These are phyloP conservation scores for Mus caroli DNA, from an alignment of 2,797 vertebrate genomes.

Conservation along the genomic window DNA sequence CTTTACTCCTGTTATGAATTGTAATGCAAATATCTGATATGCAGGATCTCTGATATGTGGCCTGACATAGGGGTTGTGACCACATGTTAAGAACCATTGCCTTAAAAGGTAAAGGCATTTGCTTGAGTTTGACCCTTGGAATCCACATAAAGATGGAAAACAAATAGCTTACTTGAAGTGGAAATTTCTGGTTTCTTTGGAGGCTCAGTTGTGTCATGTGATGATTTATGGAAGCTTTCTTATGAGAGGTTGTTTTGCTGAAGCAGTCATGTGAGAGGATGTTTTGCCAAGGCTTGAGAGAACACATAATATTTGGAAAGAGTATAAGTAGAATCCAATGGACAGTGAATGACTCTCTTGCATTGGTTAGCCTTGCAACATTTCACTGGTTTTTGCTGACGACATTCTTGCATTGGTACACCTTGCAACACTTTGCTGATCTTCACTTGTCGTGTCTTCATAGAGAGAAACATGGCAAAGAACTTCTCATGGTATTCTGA, in stretches of 20 bases:
- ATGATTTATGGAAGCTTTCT: background rate
- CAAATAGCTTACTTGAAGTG: background rate
- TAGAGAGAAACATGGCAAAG: too few species aligned
- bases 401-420: too few species aligned
- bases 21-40: background rate
- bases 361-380: too few species aligned
- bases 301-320: background rate
- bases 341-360: background rate
- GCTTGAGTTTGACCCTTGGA: background rate
- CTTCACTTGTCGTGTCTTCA: too few species aligned
- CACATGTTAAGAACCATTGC: too few species aligned
- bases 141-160: background rate
- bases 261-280: too few species aligned
- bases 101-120: background rate
- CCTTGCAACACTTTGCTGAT: too few species aligned
- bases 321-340: background rate
- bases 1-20: background rate
- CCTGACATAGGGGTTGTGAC: too few species aligned
- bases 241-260: background rate
- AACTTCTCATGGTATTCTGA: too few species aligned
- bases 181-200: background rate
- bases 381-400: too few species aligned
- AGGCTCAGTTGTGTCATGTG: background rate
- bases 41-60: background rate
- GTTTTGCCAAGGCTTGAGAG: background rate